Percentiles rank a stretch among this genome's conserved stretches.
phyloP scores from a whole-genome alignment of 2,888 invertebrate genomes.

The Petrolisthes manimaculis region DNA sequence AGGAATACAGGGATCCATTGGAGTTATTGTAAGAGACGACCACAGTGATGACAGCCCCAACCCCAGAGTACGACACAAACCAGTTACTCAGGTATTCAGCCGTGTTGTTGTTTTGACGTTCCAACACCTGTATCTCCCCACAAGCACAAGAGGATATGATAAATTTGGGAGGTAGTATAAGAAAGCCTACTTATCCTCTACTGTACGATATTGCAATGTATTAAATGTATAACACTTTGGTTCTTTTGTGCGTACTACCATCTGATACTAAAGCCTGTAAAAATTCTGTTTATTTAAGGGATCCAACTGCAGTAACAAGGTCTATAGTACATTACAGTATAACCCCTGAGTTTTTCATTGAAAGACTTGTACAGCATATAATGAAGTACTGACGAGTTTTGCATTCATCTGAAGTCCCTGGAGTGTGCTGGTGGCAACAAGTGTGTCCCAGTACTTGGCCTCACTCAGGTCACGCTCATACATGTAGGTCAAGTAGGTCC shows the following conservation, averaged over 20 bases:
- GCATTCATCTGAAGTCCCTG: constrained; percentile 43
- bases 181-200: too few species aligned
- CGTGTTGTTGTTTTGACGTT: constrained; percentile 37
- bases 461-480: constrained; percentile 61
- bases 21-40: constrained; percentile 58
- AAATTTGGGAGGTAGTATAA: background rate
- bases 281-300: too few species aligned
- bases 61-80: constrained; percentile 65
- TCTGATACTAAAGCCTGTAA: too few species aligned
- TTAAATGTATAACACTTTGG: too few species aligned
- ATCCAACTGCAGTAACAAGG: too few species aligned
- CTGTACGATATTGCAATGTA: too few species aligned
- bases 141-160: background rate
- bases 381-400: constrained; percentile 29
- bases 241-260: too few species aligned
- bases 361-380: too few species aligned
- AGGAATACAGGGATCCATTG: constrained; percentile 57
- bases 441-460: constrained; percentile 54
- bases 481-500: constrained; percentile 63
- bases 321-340: too few species aligned
- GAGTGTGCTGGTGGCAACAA: constrained; percentile 58
- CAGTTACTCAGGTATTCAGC: constrained; percentile 35
- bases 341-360: too few species aligned
- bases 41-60: constrained; percentile 62
- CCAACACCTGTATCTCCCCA: constrained; percentile 7